Evolutionary conservation across 2,113 vertebrate species (phyloP), one percentile per base, ranked within the genome.

Genomic region (Sebastes fasciatus): DNA sequence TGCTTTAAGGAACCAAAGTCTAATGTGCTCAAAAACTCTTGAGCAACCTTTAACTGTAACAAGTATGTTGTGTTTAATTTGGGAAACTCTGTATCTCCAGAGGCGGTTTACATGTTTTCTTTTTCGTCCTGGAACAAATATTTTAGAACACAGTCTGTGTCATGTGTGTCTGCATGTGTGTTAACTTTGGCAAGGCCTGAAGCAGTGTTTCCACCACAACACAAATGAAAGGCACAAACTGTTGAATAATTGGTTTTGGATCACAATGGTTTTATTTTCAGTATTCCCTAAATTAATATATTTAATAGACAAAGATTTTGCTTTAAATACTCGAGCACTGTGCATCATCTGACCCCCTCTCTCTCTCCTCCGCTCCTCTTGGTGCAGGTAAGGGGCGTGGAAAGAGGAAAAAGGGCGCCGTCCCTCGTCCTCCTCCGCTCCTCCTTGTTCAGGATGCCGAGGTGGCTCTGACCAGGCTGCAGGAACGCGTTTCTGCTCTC

Each of bases 361-460:
- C 26, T 42, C 19, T 72, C n/a, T 68, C 8, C 12, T 11, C 9
- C 21, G 65, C 40, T 23, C 63, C 0, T 54, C 17, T 10, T 49
- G n/a, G 0, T 65, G 42, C 85, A 98, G 97, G 94, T 86, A 97
- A 95, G 61, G 96, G 89, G 23, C 74, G 83, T 1, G 94, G 94
- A 2, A 96, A 70, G 79, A 96, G 89, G 81, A 96, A 45, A 77
- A 97, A 92, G 85, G 91, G 89, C 1, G 88, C 72, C 1, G 16
- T 49, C 40, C 55, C 90, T 0, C 43, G 46, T 0, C 88, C 95
- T 0, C 94, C 96, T 6, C 96, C 97, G 0, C 95, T 94, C 0
- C 92, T 99, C 51, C 91, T 99, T 51, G 81, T 96, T 9, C 97
- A 98, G 92, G 96, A 97, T 76, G 86, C 95, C 0, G 90, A 95